Evolutionary conservation across 30 jellyfish, hydroid and myxozoan genomes (phyloP), one percentile per base, ranked within the genome.

Genomic region (Hydra vulgaris): DNA sequence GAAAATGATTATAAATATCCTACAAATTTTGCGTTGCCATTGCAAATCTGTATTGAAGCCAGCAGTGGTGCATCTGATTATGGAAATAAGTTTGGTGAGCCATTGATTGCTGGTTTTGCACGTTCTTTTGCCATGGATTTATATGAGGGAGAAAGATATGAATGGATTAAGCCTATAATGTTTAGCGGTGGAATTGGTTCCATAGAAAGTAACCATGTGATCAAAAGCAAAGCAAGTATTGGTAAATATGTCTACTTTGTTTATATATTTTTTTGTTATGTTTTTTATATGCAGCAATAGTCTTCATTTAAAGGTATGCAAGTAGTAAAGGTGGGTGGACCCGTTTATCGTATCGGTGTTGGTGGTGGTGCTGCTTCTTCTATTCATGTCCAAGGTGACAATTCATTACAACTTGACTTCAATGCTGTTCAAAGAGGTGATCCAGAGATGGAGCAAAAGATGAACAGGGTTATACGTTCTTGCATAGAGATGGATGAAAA

Each of bases 321-420:
- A 78, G 97, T 90, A 22, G 89, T 90, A 21, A 90, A 90, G 76
- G 79, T 90, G 21, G 97, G 97, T 7, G 97, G 97, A 15, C 97
- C 97, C 1, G 96, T 86, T 17, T 86, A 86, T 70, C 95, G 97
- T 18, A 91, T 91, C 79, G 97, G 97, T 16, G 96, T 91, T 86
- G 97, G 97, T 20, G 97, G 97, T 12, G 97, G 97, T 1, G 97
- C 97, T 1, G 97, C 97, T 18, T 91, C 97, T 17, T 91, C 97
- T 12, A 90, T 91, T 21, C 83, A 90, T 55, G 95, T 91, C n/a
- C 96, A 86, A 69, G 96, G 97, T 55, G 97, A 91, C 74, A 86
- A 91, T 75, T 85, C 86, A 23, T 95, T 18, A 68, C 96, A 86
- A 69, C 89, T 91, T 23, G 97, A 91, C 73, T 91, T 91, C 87